Evolutionary conservation across 37 sponge, comb jelly and placozoan species (phyloP).

Genomic region (Ephydatia muelleri): DNA sequence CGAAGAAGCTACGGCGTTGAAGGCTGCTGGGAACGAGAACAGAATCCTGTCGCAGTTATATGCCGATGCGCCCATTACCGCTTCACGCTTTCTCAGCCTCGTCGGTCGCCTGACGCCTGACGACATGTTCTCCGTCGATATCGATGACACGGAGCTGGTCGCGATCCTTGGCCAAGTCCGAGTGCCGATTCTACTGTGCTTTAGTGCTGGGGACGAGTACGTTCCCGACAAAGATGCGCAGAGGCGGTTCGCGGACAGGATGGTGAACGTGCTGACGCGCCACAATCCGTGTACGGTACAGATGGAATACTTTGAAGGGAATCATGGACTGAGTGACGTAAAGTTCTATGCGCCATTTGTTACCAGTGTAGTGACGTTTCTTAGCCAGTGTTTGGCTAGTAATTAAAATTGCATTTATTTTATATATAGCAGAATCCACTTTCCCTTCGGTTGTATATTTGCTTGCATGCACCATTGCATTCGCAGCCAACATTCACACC

Average conservation of each 20-base stretch:
- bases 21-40: constrained; percentile 15
- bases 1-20: constrained; percentile 25
- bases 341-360: constrained; percentile 39
- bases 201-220: constrained; percentile 45
- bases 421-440: not conserved
- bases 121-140: constrained; percentile 61
- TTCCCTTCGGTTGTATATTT: not conserved
- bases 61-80: constrained; percentile 50
- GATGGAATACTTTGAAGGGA: constrained; percentile 27
- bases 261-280: constrained; percentile 30
- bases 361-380: constrained; percentile 17
- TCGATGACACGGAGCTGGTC: constrained; percentile 39
- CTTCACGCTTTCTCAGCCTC: constrained; percentile 50
- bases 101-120: constrained; percentile 45
- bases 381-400: not conserved
- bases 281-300: constrained; percentile 10
- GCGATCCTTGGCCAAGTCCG: constrained; percentile 27
- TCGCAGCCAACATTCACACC: too few relatives aligned
- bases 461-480: too few relatives aligned
- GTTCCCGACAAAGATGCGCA: constrained; percentile 36
- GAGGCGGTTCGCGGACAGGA: constrained; percentile 30
- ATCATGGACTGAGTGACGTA: constrained; percentile 27
- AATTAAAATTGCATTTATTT: not conserved
- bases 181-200: constrained; percentile 44
- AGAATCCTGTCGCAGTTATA: constrained; percentile 7